Evolutionary conservation across 2,888 invertebrate species (phyloP), one percentile per base, ranked within the genome.

Genomic region (Tiphia femorata): DNA sequence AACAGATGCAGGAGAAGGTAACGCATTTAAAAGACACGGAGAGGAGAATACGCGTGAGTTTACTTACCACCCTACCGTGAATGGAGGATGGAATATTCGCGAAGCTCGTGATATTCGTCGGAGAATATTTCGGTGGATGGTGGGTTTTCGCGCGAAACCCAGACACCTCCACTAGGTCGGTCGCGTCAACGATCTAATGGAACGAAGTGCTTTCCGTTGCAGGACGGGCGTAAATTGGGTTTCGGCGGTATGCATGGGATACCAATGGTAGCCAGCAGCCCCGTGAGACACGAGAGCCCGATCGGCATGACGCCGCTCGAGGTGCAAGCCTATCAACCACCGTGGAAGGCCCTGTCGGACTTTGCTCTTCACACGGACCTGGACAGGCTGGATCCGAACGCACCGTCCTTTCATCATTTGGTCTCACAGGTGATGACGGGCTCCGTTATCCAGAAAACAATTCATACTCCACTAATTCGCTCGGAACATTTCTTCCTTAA

Each of bases 1-100:
- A 98, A 86, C 96, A 97, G 84, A 96, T 97, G 91, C 97, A 97
- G 83, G 97, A 98, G 85, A 96, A 96, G 94, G 97, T 96, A 88
- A 85, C 10, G n/a, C n/a, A n/a, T n/a, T n/a, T n/a, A n/a, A n/a
- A n/a, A n/a, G n/a, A n/a, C n/a, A n/a, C n/a, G n/a, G n/a, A n/a
- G n/a, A n/a, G n/a, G n/a, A n/a, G n/a, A n/a, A n/a, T n/a, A n/a
- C n/a, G n/a, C n/a, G n/a, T n/a, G n/a, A n/a, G n/a, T n/a, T n/a
- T n/a, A n/a, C n/a, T n/a, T n/a, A n/a, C n/a, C n/a, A n/a, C n/a
- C n/a, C n/a, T n/a, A n/a, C n/a, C n/a, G n/a, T n/a, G n/a, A n/a
- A n/a, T n/a, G n/a, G n/a, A n/a, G n/a, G n/a, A n/a, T n/a, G n/a
- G n/a, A n/a, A n/a, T n/a, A n/a, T n/a, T n/a, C n/a, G n/a, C n/a